phyloP scores from a whole-genome alignment of 2,113 vertebrate genomes.

The Propithecus coquereli region DNA sequence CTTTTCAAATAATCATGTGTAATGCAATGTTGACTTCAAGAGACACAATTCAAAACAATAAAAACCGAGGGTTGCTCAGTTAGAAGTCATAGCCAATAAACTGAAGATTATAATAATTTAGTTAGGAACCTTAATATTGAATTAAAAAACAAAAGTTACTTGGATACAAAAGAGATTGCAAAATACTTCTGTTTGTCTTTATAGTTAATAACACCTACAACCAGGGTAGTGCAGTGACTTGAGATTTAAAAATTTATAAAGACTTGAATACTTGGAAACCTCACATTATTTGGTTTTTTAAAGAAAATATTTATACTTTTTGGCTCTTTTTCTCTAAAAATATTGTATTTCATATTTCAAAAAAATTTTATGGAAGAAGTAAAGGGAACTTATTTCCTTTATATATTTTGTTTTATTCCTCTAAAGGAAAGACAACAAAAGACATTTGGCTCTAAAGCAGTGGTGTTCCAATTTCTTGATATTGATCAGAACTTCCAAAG shows the following conservation, averaged over 20 bases:
- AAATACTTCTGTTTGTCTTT: background rate
- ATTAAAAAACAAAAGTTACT: background rate
- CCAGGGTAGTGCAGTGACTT: background rate
- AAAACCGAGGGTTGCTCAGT: background rate
- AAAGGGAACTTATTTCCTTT: background rate
- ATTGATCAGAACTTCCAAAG: background rate
- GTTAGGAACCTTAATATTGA: background rate
- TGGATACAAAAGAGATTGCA: background rate
- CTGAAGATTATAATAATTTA: conserved; percentile 6
- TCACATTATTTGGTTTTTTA: background rate
- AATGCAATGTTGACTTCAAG: background rate
- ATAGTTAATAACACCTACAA: background rate
- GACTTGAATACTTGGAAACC: background rate
- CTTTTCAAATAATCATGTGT: conserved; percentile 28
- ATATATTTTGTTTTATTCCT: background rate
- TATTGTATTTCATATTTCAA: background rate
- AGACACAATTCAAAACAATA: conserved; percentile 31
- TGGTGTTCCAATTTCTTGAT: background rate
- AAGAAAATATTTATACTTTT: background rate
- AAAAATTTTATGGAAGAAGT: background rate
- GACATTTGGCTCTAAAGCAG: background rate
- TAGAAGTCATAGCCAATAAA: background rate
- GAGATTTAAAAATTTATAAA: background rate
- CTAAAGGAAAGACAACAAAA: background rate
- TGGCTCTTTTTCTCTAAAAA: background rate